A percentile compares a stretch with the other conserved stretches of the same genome.
phyloP scores from a whole-genome alignment of 2,888 invertebrate species.

The Eupithecia subfuscata region DNA sequence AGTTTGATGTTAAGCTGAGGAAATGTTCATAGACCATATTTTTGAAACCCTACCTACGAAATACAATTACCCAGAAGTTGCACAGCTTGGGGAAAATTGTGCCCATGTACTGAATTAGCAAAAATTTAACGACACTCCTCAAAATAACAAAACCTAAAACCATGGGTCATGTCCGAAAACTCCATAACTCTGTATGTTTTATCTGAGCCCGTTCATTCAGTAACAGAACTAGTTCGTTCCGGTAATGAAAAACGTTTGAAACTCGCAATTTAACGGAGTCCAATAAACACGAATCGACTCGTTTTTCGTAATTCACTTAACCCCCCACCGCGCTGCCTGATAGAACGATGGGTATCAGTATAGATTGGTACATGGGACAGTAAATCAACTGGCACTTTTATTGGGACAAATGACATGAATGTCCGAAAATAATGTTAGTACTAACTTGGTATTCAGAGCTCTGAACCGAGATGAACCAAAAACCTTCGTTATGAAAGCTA shows the following conservation, averaged over 20 bases:
- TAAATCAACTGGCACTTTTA: neutral
- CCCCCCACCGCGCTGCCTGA: conserved; percentile 52
- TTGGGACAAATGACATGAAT: neutral
- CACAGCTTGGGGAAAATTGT: neutral
- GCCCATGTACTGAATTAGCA: neutral
- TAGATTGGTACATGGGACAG: conserved; percentile 1
- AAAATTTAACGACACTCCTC: neutral
- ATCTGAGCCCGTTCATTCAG: neutral
- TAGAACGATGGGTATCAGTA: conserved; percentile 35
- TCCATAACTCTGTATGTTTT: neutral
- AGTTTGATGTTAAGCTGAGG: too few relatives aligned
- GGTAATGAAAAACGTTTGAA: conserved; percentile 40
- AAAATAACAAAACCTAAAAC: neutral
- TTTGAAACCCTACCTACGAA: too few relatives aligned
- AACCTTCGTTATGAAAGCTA: too few relatives aligned
- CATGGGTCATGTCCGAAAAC: neutral
- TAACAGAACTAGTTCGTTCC: conserved; percentile 20
- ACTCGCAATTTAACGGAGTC: conserved; percentile 44
- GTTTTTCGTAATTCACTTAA: conserved; percentile 64
- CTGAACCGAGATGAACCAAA: too few relatives aligned
- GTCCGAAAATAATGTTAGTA: neutral
- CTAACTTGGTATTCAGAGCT: neutral
- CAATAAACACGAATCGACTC: conserved; percentile 58
- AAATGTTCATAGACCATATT: too few relatives aligned
- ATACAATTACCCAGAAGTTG: neutral